These are phyloP conservation scores for Cyclura pinguis DNA, from an alignment of 2,797 vertebrate genomes.

Conservation along the genomic window DNA sequence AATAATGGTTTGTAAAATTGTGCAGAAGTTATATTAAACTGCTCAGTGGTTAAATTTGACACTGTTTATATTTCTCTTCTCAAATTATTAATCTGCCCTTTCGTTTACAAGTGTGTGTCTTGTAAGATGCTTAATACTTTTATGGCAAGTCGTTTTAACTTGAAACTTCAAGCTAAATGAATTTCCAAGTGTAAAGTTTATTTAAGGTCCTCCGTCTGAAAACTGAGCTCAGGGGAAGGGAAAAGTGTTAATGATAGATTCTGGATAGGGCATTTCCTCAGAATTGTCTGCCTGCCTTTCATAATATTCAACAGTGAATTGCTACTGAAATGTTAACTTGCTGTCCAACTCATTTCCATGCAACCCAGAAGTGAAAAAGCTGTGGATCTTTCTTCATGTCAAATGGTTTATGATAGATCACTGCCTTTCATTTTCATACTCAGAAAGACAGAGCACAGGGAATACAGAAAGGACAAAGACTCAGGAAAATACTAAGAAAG, in stretches of 20 bases:
- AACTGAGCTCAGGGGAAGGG: background rate
- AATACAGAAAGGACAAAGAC: background rate
- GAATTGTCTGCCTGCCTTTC: slow-evolving; percentile 45
- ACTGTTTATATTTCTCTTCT: slow-evolving; percentile 64
- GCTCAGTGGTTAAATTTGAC: slow-evolving; percentile 64
- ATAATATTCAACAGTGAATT: slow-evolving; percentile 11
- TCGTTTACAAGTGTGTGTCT: slow-evolving; percentile 49
- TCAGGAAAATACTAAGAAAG: slow-evolving; percentile 32
- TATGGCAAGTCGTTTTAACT: slow-evolving; percentile 60
- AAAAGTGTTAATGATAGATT: slow-evolving; percentile 14
- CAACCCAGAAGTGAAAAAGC: slow-evolving; percentile 31
- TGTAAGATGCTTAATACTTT: slow-evolving; percentile 57
- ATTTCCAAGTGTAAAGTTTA: slow-evolving; percentile 60
- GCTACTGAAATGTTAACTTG: slow-evolving; percentile 58
- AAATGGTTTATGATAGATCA: slow-evolving; percentile 43
- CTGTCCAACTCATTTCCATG: slow-evolving; percentile 49
- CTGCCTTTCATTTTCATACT: slow-evolving; percentile 44
- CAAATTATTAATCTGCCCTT: slow-evolving; percentile 67
- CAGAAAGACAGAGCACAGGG: slow-evolving; percentile 19
- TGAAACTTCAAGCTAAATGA: slow-evolving; percentile 60
- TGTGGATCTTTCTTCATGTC: slow-evolving; percentile 1
- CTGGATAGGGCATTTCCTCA: slow-evolving; percentile 41
- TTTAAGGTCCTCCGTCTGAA: slow-evolving; percentile 56
- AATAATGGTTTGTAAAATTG: slow-evolving; percentile 73
- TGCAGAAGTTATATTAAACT: slow-evolving; percentile 68